Percentiles rank a stretch among this genome's conserved stretches.
These are phyloP conservation scores for Meloidogyne hapla DNA, from an alignment of 1,140 invertebrate genomes.

Conservation along the genomic window DNA sequence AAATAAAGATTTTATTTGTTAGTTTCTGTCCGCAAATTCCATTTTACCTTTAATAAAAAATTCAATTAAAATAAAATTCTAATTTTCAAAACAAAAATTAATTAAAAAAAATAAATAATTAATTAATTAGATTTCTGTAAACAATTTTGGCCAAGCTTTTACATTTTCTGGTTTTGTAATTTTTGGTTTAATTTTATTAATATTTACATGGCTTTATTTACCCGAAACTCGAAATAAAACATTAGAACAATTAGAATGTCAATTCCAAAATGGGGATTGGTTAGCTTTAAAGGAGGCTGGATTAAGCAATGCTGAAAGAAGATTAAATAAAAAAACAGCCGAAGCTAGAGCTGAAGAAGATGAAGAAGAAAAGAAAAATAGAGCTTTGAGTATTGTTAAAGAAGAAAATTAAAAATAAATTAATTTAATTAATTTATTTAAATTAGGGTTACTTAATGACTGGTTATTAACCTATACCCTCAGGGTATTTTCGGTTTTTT, in stretches of 20 bases:
- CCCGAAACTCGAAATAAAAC: slow-evolving; percentile 24
- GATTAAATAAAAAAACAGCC: neutral
- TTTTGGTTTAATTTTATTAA: slow-evolving; percentile 10
- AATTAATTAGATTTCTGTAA: slow-evolving; percentile 13
- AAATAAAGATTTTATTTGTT: too few species aligned
- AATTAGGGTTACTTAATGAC: too few species aligned
- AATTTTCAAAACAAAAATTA: too few species aligned
- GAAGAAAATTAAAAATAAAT: neutral
- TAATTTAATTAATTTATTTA: too few species aligned
- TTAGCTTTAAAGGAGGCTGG: neutral
- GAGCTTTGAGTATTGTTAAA: neutral
- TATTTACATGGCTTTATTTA: slow-evolving; percentile 21
- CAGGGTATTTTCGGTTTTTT: too few species aligned
- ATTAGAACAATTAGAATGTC: slow-evolving; percentile 18
- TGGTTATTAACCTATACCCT: too few species aligned
- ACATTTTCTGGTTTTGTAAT: slow-evolving; percentile 17
- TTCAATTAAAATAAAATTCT: too few species aligned
- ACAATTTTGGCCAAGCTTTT: slow-evolving; percentile 10
- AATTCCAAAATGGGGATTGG: slow-evolving; percentile 16
- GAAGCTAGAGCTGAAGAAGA: neutral
- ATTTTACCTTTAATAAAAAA: too few species aligned
- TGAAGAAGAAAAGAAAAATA: neutral
- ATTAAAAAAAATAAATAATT: too few species aligned
- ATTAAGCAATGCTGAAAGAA: neutral
- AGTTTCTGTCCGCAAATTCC: too few species aligned